Base-by-base conservation (phyloP, 1,140 invertebrate genomes). In the Rhizoglyphus robini region DNA sequence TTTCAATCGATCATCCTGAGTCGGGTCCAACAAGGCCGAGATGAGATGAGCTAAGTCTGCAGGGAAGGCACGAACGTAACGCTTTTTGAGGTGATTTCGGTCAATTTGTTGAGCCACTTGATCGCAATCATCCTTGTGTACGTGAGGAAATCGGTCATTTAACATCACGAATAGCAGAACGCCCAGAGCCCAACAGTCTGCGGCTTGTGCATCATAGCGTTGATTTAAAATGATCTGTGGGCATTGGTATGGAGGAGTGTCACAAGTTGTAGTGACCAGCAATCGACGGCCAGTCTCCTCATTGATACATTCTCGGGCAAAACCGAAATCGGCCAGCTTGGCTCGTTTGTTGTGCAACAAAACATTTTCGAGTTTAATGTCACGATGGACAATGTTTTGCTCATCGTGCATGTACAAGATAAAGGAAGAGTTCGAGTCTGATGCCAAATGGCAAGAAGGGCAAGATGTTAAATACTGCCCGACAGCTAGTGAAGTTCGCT, bases 11-110 rank as follows among this genome's bases (percentile, higher is more conserved):
- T 83, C 74, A 4, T 82, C 84, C 30, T 88, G 81, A 69, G 89
- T 85, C 0, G 88, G 87, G 72, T 90, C 88, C 5, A 90, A 75
- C 67, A 90, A 84, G 60, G 84, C 82, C 3, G 81, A 78, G 75
- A 88, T 27, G n/a, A 61, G 27, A 46, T 36, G 18, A 3, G 29
- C 1, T 29, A 54, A 54, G 30, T 86, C 0, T 84, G 85, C 4
- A 79, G 72, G 0, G 78, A 69, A 0, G 84, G 82, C 11, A 90
- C 75, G 0, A 76, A 79, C 23, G 85, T 82, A 31, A 81, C 77
- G 5, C 87, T 81, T 68, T 83, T 79, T 0, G 82, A 81, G 77
- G 81, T 86, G 88, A 68, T 86, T 88, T 69, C 83, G 82, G 30
- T 83, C 83, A 73, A 86, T 83, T 63, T 78, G 76, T 32, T 75